Percentiles rank a stretch among this genome's conserved stretches.
These are phyloP conservation scores for Delphinapterus leucas DNA, from an alignment of 2,113 vertebrate species.

Conservation along the genomic window DNA sequence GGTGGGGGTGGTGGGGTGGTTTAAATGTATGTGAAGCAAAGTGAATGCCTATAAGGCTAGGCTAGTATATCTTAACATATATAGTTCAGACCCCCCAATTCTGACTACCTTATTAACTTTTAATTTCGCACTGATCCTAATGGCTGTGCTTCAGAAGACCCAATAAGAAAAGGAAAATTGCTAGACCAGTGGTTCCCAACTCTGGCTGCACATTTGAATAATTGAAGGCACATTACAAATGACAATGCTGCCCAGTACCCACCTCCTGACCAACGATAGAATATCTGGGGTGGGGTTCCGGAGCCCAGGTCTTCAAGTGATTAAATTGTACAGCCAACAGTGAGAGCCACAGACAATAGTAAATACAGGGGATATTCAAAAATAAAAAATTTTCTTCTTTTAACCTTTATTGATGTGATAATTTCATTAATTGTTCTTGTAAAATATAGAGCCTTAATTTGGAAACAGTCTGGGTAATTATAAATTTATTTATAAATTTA, in stretches of 20 bases:
- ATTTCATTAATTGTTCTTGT: not conserved
- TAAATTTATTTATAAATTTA: not conserved
- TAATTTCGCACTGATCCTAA: not conserved
- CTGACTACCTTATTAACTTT: not conserved
- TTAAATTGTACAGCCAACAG: not conserved
- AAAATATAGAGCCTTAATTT: not conserved
- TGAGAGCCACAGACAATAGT: too few species aligned
- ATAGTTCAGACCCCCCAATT: not conserved
- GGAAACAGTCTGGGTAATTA: not conserved
- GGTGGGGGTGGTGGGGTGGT: not conserved
- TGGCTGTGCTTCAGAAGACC: not conserved
- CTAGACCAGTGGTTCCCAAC: not conserved
- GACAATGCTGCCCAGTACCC: not conserved
- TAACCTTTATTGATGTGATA: not conserved
- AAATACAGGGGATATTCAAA: not conserved
- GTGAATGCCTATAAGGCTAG: not conserved
- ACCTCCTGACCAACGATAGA: not conserved
- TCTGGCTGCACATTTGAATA: too few species aligned
- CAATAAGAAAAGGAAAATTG: not conserved
- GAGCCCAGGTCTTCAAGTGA: not conserved
- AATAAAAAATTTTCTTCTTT: not conserved
- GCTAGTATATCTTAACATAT: not conserved
- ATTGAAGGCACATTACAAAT: not conserved
- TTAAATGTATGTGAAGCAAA: not conserved
- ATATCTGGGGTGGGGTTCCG: fast-evolving